Evolutionary conservation across 2,797 vertebrate genomes (phyloP).

Genomic region (Apogon talboti): DNA sequence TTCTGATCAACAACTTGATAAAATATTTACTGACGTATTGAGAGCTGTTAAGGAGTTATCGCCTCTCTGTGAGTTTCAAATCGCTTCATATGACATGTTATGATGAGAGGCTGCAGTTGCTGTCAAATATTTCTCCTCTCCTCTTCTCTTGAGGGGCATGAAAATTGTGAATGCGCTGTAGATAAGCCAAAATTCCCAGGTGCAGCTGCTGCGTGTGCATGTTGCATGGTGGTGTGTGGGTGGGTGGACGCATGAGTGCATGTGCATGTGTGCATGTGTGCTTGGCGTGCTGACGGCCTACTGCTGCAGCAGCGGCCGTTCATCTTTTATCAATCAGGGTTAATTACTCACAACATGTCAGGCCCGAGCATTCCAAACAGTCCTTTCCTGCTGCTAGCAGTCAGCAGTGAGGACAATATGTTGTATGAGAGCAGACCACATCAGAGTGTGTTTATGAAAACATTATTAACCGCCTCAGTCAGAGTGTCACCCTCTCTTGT

Average conservation of each 20-base stretch:
- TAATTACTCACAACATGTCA: conserved; percentile 85
- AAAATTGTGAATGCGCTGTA: conserved; percentile 74
- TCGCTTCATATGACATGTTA: conserved; percentile 35
- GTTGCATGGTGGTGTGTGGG: conserved; percentile 29
- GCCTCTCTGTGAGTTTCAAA: conserved; percentile 27
- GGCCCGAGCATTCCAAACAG: conserved; percentile 77
- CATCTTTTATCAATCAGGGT: conserved; percentile 87
- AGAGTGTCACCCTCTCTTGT: conserved; percentile 42
- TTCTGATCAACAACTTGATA: conserved; percentile 22
- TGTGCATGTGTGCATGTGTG: conserved; percentile 7
- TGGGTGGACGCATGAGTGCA: conserved; percentile 34
- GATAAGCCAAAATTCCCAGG: conserved; percentile 85
- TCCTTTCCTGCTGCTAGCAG: conserved; percentile 59
- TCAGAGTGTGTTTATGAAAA: conserved; percentile 71
- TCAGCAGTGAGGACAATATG: conserved; percentile 38
- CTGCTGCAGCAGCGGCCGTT: conserved; percentile 54
- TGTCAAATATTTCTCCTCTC: conserved; percentile 56
- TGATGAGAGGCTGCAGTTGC: conserved; percentile 43
- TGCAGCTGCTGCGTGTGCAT: conserved; percentile 76
- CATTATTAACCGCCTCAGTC: conserved; percentile 66
- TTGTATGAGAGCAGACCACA: conserved; percentile 56
- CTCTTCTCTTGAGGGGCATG: conserved; percentile 60
- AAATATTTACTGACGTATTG: conserved; percentile 19
- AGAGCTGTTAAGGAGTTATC: conserved; percentile 16
- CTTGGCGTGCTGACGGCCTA: conserved; percentile 16